A percentile compares a stretch with the other conserved stretches of the same genome.
Conservation (phyloP, 2,797 vertebrate genomes). For the Synaphobranchus kaupii region DNA sequence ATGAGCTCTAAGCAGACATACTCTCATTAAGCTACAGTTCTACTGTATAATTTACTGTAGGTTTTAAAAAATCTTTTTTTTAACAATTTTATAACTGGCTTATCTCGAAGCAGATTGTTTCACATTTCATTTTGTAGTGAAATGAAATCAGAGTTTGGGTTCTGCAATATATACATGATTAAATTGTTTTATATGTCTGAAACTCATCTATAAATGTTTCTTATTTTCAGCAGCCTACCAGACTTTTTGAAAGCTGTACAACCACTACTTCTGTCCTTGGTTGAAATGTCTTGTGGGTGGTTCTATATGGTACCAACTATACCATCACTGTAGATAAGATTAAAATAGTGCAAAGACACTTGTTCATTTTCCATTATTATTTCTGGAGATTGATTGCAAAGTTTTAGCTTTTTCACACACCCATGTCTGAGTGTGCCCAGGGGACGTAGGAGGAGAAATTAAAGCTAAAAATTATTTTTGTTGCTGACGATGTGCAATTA, state of each 20-base stretch:
- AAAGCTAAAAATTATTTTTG: constrained; percentile 10
- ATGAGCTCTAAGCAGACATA: background rate
- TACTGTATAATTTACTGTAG: background rate
- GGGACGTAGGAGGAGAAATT: background rate
- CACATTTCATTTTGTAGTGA: background rate
- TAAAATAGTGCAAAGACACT: background rate
- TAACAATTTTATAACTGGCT: background rate
- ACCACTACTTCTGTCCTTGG: background rate
- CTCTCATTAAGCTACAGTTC: background rate
- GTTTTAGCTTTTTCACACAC: background rate
- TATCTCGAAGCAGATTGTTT: background rate
- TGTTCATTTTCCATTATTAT: background rate
- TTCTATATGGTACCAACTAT: background rate
- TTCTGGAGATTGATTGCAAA: background rate
- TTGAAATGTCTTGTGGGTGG: background rate
- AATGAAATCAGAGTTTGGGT: background rate
- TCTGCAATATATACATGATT: background rate
- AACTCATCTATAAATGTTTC: too few relatives aligned
- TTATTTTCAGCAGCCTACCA: too few relatives aligned
- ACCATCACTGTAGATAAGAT: background rate
- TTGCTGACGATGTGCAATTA: constrained; percentile 25
- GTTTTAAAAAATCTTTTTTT: background rate
- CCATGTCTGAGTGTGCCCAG: background rate
- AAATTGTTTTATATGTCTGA: background rate
- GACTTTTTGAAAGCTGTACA: too few relatives aligned